These are phyloP conservation scores for Centruroides vittatus DNA, from an alignment of 1,140 invertebrate species.

Conservation along the genomic window DNA sequence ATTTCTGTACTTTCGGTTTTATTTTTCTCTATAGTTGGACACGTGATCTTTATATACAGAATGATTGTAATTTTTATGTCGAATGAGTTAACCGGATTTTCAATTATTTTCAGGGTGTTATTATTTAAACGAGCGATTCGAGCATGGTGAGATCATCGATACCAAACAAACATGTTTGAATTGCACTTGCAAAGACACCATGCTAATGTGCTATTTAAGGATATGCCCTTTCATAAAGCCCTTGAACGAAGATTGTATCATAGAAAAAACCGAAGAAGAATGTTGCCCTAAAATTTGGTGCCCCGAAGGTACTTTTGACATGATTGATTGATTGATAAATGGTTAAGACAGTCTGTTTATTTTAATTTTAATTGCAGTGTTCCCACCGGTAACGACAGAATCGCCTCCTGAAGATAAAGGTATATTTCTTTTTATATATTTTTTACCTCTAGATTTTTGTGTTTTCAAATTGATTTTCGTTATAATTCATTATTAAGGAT, in stretches of 20 bases:
- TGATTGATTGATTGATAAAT: no score
- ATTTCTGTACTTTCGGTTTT: no score
- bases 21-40: no score
- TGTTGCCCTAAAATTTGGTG: conserved; percentile 87
- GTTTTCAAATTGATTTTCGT: no score
- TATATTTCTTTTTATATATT: no score
- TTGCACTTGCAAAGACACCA: conserved; percentile 84
- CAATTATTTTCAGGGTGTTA: conserved; percentile 51
- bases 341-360: no score
- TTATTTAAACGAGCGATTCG: conserved; percentile 85
- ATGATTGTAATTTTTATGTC: no score
- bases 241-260: conserved; percentile 75
- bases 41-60: no score
- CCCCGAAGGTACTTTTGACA: conserved; percentile 51
- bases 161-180: conserved; percentile 91
- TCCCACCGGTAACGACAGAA: no score
- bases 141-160: conserved; percentile 78
- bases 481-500: conserved; percentile 38
- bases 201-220: conserved; percentile 83
- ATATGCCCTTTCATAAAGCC: conserved; percentile 82
- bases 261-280: conserved; percentile 77
- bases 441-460: no score
- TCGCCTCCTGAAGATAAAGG: no score
- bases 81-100: background rate
- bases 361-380: no score